phyloP scores from a whole-genome alignment of 2,888 invertebrate species.

The Nineta flava region DNA sequence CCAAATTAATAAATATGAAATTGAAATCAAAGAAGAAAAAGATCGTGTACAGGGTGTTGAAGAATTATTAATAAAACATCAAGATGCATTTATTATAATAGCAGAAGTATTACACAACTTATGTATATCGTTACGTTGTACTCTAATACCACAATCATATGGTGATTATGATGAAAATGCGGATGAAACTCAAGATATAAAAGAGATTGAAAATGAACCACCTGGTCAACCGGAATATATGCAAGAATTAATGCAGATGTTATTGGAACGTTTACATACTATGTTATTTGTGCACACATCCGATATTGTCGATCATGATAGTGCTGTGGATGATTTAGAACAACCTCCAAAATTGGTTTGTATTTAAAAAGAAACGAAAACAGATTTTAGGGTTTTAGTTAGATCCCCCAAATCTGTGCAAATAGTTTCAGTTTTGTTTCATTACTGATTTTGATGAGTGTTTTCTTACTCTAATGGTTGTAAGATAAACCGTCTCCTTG shows the following conservation, averaged over 20 bases:
- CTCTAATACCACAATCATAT: not conserved
- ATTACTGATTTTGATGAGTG: too few relatives aligned
- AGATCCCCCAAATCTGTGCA: too few relatives aligned
- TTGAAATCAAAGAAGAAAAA: conserved; percentile 36
- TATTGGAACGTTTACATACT: not conserved
- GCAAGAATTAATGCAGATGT: not conserved
- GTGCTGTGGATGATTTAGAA: not conserved
- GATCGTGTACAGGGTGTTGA: conserved; percentile 25
- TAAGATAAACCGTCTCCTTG: too few relatives aligned
- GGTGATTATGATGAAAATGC: too few relatives aligned
- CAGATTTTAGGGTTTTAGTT: too few relatives aligned
- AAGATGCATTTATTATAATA: conserved; percentile 12
- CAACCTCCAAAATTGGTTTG: not conserved
- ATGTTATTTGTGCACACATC: not conserved
- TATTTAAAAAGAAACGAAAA: not conserved
- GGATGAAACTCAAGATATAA: not conserved
- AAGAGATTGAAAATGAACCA: conserved; percentile 1
- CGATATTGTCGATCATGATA: not conserved
- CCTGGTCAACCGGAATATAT: not conserved
- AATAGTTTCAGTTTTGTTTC: too few relatives aligned
- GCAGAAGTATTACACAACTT: conserved; percentile 2
- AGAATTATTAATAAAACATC: conserved; percentile 21
- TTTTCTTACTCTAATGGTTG: too few relatives aligned
- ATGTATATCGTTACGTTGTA: conserved; percentile 1
- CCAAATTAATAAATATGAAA: conserved; percentile 46